Percentiles rank a stretch among this genome's conserved stretches.
Conservation (phyloP, 2,113 vertebrate genomes). For the Naja naja region DNA sequence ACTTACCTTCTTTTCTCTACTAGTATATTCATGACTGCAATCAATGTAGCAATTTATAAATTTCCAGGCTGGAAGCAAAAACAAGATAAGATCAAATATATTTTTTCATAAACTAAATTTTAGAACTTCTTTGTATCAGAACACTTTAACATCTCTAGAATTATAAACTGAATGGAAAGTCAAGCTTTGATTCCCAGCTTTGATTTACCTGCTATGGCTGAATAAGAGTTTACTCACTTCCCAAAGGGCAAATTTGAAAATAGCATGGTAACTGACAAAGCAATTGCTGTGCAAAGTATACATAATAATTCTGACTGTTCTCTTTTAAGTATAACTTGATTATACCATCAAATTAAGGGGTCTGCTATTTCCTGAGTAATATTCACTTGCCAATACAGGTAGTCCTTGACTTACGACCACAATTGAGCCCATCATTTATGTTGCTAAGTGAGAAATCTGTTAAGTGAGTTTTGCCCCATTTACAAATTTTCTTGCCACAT, state of each 20-base stretch:
- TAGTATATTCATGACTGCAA: not conserved
- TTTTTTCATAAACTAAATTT: not conserved
- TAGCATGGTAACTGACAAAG: not conserved
- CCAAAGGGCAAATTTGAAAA: not conserved
- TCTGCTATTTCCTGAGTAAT: not conserved
- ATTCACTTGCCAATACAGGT: not conserved
- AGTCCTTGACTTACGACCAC: too few species aligned
- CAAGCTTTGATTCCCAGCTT: not conserved
- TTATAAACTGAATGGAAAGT: not conserved
- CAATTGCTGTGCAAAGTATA: not conserved
- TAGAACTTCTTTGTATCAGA: not conserved
- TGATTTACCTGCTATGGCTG: not conserved
- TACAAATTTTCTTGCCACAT: too few species aligned
- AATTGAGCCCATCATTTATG: too few species aligned
- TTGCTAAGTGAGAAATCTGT: too few species aligned
- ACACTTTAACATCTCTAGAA: not conserved
- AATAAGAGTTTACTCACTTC: not conserved
- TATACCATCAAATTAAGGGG: not conserved
- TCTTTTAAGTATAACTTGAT: not conserved
- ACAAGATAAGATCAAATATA: not conserved
- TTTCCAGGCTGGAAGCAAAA: not conserved
- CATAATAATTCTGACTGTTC: not conserved
- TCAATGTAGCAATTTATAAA: not conserved
- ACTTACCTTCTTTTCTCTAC: not conserved
- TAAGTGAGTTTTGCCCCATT: too few species aligned